Evolutionary conservation across 2,113 vertebrate species (phyloP).

Genomic region (Gambusia holbrooki): DNA sequence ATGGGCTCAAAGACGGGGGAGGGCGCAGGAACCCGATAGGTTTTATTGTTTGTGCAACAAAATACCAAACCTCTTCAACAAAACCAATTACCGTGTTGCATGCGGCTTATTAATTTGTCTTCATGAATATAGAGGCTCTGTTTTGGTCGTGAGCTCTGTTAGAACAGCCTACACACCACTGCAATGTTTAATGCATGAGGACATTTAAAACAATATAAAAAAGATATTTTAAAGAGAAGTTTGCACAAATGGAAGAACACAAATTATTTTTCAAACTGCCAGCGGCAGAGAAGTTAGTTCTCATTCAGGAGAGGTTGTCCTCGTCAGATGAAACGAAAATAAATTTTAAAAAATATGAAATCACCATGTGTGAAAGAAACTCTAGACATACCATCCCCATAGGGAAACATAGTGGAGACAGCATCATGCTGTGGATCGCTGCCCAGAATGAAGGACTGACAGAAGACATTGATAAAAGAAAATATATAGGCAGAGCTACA

Average conservation of each 20-base stretch:
- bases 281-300: too few relatives aligned
- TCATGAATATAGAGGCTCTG: background rate
- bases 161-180: background rate
- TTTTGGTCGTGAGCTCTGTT: background rate
- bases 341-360: too few relatives aligned
- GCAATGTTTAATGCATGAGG: background rate
- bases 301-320: too few relatives aligned
- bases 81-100: background rate
- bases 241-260: too few relatives aligned
- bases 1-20: background rate
- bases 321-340: too few relatives aligned
- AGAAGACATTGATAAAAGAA: background rate
- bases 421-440: background rate
- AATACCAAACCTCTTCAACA: too few relatives aligned
- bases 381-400: background rate
- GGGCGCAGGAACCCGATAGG: background rate
- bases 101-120: background rate
- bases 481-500: background rate
- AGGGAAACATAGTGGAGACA: background rate
- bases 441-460: too few relatives aligned
- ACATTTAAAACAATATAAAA: background rate
- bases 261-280: too few relatives aligned
- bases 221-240: background rate
- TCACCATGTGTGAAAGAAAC: background rate
- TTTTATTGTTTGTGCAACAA: background rate